Base-by-base conservation (phyloP, 2,797 vertebrate species). In the Triplophysa yarkandensis region DNA sequence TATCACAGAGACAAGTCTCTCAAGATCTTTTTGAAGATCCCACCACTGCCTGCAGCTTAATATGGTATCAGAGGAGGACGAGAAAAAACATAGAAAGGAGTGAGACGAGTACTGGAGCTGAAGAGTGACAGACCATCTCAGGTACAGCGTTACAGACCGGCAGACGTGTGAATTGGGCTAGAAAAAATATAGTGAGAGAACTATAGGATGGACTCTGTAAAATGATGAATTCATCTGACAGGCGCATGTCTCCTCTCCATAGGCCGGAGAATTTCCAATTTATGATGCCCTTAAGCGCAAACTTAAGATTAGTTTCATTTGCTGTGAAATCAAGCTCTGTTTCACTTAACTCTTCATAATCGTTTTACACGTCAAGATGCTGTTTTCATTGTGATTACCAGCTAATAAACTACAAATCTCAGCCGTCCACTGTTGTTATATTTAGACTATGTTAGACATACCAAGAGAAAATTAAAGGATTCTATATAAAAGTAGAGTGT, bases 241-340 rank as follows among this genome's bases (percentile, higher is more conserved):
- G 88, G 86, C 88, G 87, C 85, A 88, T 72, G 84, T 91, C 89
- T 90, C 89, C 79, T 91, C 89, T 90, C 89, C 79, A 84, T 84
- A 90, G 89, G 83, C 85, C 85, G 69, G 64, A 48, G 78, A 82
- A 87, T 88, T 88, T 88, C 85, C 85, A 85, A 88, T 87, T 87
- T 89, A 86, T 80, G 80, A 87, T 85, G 78, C 86, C 87, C 83
- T 87, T 88, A 87, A 90, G 86, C 84, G 46, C 76, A 69, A 84
- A 89, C 84, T 82, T 82, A 82, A 76, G 86, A 83, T 88, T 87
- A 85, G 85, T 84, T 85, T 85, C 86, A 83, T 86, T 88, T 84
- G 85, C 66, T 84, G 83, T 81, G 76, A 81, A 80, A 72, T 80
- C 68, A 50, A 23, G 19, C 48, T 32, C 77, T 41, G 14, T 58